Evolutionary conservation across 2,113 vertebrate species (phyloP), one percentile per base, ranked within the genome.

Genomic region (Sclerurus mexicanus): DNA sequence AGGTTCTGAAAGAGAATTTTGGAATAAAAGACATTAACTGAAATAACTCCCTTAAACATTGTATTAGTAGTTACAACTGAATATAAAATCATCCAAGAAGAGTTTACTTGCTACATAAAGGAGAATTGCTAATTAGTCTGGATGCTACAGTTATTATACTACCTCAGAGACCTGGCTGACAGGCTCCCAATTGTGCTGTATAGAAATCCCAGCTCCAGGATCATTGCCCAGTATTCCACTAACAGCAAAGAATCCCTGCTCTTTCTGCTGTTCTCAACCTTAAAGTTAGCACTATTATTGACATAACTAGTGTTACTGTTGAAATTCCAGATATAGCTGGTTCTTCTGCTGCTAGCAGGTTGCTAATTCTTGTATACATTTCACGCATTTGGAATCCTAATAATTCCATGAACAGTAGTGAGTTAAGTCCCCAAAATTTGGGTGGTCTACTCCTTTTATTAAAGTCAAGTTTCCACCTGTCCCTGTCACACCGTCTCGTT

Each of bases 1-100:
- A 28, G 98, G 98, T 91, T 98, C 98, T 99, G 96, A 92, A 97
- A 63, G 68, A 86, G 46, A 94, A 80, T 86, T 31, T 31, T 35
- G 27, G 39, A 89, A 85, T 40, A 73, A 47, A 86, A 75, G 16
- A 13, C 7, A 72, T 53, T 73, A 76, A 76, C 3, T 46, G 63
- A 39, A 68, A 69, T 14, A 55, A 73, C 1, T 3, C 3, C 7
- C 33, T 81, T 74, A 33, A 19, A 30, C 40, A 90, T 95, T 23
- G 35, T 5, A 33, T 58, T 49, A 76, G 15, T 60, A 35, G 23
- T 42, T 91, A 71, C 16, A 90, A 80, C 7, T n/a, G 27, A 71
- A 33, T 44, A 55, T 28, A 71, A 92, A 94, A 71, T 24, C 40
- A 66, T 53, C 7, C 46, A 83, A 46, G 11, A 89, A 64, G 20